phyloP scores from a whole-genome alignment of 1,140 invertebrate genomes.

The Drosophila kikkawai region DNA sequence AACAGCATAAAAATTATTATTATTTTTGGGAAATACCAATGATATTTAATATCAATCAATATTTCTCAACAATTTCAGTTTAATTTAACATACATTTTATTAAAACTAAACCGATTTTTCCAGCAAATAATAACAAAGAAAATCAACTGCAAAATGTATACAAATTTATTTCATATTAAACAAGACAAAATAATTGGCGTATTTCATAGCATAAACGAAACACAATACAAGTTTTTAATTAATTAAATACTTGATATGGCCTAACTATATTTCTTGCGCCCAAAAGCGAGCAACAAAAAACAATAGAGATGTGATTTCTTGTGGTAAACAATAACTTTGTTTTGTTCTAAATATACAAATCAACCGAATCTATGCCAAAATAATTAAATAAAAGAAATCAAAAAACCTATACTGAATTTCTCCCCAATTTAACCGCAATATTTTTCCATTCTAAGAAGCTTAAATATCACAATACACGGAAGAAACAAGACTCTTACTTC shows the following conservation, averaged over 20 bases:
- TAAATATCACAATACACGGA: not conserved
- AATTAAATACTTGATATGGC: conserved; percentile 17
- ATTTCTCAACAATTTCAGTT: not conserved
- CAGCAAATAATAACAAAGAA: not conserved
- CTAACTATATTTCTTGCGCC: conserved; percentile 2
- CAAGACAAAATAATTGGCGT: not conserved
- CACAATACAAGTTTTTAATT: conserved; percentile 7
- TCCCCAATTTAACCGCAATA: not conserved
- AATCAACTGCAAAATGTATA: not conserved
- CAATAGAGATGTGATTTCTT: not conserved
- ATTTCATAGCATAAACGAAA: not conserved
- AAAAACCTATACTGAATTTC: conserved; percentile 2
- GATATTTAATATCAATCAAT: not conserved
- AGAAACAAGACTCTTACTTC: conserved; percentile 6
- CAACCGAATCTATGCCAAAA: not conserved
- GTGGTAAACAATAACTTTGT: conserved; percentile 4
- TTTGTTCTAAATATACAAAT: not conserved
- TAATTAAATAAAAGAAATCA: not conserved
- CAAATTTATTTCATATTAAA: not conserved
- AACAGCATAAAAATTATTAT: not conserved
- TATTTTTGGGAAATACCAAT: not conserved
- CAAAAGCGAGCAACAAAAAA: conserved; percentile 25
- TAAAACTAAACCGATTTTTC: conserved; percentile 10
- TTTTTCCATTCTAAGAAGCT: conserved; percentile 16
- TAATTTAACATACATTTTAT: not conserved